Base-by-base conservation (phyloP, 2,888 invertebrate genomes). In the Apodemia mormo region DNA sequence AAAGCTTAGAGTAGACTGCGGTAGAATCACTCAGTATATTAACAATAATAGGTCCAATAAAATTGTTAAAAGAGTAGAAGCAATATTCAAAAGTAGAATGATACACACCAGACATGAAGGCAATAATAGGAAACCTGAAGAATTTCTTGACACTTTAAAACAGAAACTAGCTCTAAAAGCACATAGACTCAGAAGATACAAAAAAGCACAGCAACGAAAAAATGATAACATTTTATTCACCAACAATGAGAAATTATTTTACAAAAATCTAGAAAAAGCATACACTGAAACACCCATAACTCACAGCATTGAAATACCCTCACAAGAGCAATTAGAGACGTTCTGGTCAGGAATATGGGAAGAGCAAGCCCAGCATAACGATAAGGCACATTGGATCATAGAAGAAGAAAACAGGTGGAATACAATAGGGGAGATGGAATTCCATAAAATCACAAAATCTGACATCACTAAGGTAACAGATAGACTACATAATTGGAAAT, bases 91-190 rank as follows among this genome's bases (percentile, higher is more conserved):
- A 68, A 73, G 30, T 4, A 61, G 1, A 0, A 66, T 64, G 40
- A 64, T 67, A 49, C 76, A 75, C 43, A 69, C 69, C 1, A 70
- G 12, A 66, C 73, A 75, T 12, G 75, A 76, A 68, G 71, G 40
- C 7, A 56, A 71, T 30, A 76, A 75, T 67, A 68, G 3, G 8
- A 73, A 37, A 73, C 73, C 73, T 3, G 73, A 73, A 71, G 74
- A 78, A 66, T 75, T 66, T 58, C 49, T 76, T 54, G 75, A 75
- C 29, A 76, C 77, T 7, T 52, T 76, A 9, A 76, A 77, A 72
- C 75, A 75, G 68, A 76, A 76, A 68, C 52, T 74, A 45, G 43
- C 69, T 12, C 45, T 75, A 1, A 75, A 74, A 72, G 68, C 54
- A 45, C 69, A 73, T 40, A 70, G 74, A 67, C 69, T 76, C 10